Percentiles rank a stretch among this genome's conserved stretches.
These are phyloP conservation scores for Dysdera silvatica DNA, from an alignment of 1,140 invertebrate genomes.

Conservation along the genomic window DNA sequence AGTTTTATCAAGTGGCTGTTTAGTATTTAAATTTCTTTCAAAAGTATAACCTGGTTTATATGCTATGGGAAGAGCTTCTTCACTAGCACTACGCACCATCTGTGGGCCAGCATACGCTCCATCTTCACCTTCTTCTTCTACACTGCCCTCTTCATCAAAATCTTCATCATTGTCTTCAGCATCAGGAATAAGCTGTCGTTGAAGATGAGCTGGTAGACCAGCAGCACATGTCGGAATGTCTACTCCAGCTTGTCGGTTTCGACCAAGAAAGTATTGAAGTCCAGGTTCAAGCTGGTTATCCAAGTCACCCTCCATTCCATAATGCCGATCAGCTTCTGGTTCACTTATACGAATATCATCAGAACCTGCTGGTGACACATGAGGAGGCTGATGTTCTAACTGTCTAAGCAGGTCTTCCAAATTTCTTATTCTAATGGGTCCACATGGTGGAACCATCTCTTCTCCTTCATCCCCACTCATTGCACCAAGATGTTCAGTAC, in stretches of 20 bases:
- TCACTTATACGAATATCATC: constrained; percentile 87
- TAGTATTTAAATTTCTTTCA: constrained; percentile 31
- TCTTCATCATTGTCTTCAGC: constrained; percentile 26
- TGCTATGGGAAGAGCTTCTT: constrained; percentile 63
- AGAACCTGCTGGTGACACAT: constrained; percentile 66
- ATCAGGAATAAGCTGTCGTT: constrained; percentile 8
- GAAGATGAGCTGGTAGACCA: constrained; percentile 8
- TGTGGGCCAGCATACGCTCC: constrained; percentile 66
- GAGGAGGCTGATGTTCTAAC: constrained; percentile 75
- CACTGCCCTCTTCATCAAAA: constrained; percentile 35
- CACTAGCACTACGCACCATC: constrained; percentile 83
- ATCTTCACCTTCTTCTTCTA: constrained; percentile 80
- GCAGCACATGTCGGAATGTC: neutral
- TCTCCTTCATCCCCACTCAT: constrained; percentile 50
- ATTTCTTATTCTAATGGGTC: constrained; percentile 65
- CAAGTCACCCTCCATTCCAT: constrained; percentile 41
- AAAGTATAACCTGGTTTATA: constrained; percentile 33
- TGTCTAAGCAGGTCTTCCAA: constrained; percentile 83
- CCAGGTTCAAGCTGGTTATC: constrained; percentile 26
- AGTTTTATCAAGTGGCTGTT: constrained; percentile 28
- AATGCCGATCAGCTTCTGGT: constrained; percentile 78
- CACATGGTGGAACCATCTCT: constrained; percentile 39
- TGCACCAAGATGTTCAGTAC: constrained; percentile 17
- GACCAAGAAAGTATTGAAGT: constrained; percentile 1
- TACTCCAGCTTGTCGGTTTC: neutral